phyloP scores from a whole-genome alignment of 2,888 invertebrate species.

The Cheilosia pagana region DNA sequence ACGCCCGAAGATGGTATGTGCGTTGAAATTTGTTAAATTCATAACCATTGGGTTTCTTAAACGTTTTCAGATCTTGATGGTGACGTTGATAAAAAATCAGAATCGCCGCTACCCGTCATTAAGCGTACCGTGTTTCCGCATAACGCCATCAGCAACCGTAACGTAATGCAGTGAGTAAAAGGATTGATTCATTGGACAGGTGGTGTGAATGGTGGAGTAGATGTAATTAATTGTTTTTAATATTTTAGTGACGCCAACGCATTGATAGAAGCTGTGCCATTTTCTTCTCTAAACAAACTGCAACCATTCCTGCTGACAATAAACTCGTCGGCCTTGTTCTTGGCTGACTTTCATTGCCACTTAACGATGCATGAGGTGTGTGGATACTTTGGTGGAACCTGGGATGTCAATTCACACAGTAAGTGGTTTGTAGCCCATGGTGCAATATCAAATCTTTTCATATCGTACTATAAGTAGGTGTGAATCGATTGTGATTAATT shows the following conservation, averaged over 20 bases:
- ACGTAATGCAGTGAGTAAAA: slow-evolving; percentile 89
- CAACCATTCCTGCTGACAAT: slow-evolving; percentile 96
- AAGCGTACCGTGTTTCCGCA: slow-evolving; percentile 90
- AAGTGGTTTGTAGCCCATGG: slow-evolving; percentile 83
- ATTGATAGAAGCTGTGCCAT: slow-evolving; percentile 94
- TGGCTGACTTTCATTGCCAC: slow-evolving; percentile 97
- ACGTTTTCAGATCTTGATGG: slow-evolving; percentile 84
- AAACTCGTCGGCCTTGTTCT: slow-evolving; percentile 92
- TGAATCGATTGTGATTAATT: too few relatives aligned
- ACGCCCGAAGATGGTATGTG: slow-evolving; percentile 80
- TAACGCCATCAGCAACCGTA: slow-evolving; percentile 89
- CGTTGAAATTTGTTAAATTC: slow-evolving; percentile 6
- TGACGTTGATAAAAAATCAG: slow-evolving; percentile 87
- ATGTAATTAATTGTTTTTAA: slow-evolving; percentile 14
- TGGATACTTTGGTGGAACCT: slow-evolving; percentile 97
- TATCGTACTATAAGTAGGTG: background rate
- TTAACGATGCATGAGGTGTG: slow-evolving; percentile 96
- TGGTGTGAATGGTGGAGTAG: background rate
- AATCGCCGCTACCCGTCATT: slow-evolving; percentile 86
- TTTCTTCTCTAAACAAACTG: slow-evolving; percentile 93
- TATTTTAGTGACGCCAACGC: slow-evolving; percentile 92
- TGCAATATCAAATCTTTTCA: background rate
- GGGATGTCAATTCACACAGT: slow-evolving; percentile 98
- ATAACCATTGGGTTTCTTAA: slow-evolving; percentile 37
- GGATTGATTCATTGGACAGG: slow-evolving; percentile 17